phyloP scores from a whole-genome alignment of 2,113 vertebrate species.

The Bungarus multicinctus region DNA sequence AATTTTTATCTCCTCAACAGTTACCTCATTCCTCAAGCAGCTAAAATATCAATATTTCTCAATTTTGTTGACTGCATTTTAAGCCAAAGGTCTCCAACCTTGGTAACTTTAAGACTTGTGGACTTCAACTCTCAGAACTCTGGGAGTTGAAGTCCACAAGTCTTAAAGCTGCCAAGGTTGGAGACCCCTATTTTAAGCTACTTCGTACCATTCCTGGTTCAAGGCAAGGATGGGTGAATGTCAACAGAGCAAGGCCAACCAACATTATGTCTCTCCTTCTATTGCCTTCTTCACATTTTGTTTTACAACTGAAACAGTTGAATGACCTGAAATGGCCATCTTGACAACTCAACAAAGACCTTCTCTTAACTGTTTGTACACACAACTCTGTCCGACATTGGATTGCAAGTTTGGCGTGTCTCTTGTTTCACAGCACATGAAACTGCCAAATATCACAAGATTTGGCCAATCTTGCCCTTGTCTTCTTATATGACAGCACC shows the following conservation, averaged over 20 bases:
- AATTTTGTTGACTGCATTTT: constrained; percentile 40
- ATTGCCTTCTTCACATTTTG: not conserved
- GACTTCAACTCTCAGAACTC: no score
- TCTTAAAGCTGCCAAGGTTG: no score
- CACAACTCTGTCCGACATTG: no score
- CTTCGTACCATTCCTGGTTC: not conserved
- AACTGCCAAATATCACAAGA: no score
- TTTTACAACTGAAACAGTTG: not conserved
- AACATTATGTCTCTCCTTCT: not conserved
- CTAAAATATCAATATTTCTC: constrained; percentile 26
- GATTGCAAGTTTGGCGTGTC: no score
- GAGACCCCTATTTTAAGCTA: constrained; percentile 33
- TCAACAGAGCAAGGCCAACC: rapidly evolving
- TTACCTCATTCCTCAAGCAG: constrained; percentile 52
- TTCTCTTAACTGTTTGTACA: not conserved
- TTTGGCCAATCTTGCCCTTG: no score
- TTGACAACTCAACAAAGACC: not conserved
- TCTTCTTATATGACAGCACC: no score
- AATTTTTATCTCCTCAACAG: constrained; percentile 62
- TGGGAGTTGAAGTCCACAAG: no score
- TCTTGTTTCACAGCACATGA: no score
- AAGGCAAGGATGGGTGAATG: constrained; percentile 1
- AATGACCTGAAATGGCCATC: not conserved
- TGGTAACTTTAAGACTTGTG: no score
- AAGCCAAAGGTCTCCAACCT: not conserved